phyloP scores from a whole-genome alignment of 2,113 vertebrate species.

The Plotosus lineatus region DNA sequence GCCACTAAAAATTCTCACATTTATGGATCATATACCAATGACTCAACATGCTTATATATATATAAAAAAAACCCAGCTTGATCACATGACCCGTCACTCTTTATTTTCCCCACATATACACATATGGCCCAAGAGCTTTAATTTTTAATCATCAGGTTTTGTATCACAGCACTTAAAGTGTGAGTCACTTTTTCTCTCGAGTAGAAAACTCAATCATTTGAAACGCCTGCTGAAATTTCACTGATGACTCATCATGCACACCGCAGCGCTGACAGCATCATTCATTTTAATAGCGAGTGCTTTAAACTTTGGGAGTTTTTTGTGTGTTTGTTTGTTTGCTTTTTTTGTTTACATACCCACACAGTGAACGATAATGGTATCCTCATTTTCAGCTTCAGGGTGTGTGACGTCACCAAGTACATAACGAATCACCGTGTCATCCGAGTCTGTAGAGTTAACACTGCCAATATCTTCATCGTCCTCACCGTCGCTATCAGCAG shows the following conservation, averaged over 20 bases:
- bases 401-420: conserved; percentile 89
- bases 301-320: too few relatives aligned
- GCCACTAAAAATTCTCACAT: too few relatives aligned
- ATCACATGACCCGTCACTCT: too few relatives aligned
- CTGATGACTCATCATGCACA: conserved; percentile 1
- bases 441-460: conserved; percentile 67
- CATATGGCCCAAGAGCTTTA: not conserved
- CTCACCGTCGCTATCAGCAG: conserved; percentile 74
- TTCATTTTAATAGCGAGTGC: not conserved
- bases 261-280: not conserved
- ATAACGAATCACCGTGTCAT: conserved; percentile 73
- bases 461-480: conserved; percentile 56
- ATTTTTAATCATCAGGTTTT: not conserved
- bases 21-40: too few relatives aligned
- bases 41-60: too few relatives aligned
- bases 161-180: not conserved
- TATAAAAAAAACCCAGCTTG: too few relatives aligned
- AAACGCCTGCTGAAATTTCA: not conserved
- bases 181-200: not conserved
- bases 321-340: not conserved
- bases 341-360: conserved; percentile 72
- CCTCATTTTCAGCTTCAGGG: conserved; percentile 76
- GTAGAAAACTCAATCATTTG: not conserved
- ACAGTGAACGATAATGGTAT: conserved; percentile 88
- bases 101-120: too few relatives aligned